Base-by-base conservation (phyloP, 2,797 vertebrate species). In the Chrysocyon brachyurus region DNA sequence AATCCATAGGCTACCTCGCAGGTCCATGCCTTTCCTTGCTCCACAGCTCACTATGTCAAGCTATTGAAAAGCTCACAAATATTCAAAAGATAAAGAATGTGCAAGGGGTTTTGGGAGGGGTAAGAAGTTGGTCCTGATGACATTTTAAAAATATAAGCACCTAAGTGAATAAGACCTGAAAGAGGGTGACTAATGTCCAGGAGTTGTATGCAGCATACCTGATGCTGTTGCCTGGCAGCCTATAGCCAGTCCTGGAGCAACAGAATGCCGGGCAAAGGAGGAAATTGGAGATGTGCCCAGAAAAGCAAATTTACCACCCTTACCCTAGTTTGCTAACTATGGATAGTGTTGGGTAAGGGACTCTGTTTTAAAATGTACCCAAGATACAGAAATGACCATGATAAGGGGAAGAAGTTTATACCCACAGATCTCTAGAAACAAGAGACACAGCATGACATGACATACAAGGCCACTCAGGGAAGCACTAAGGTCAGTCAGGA, bases 171-270 rank as follows among this genome's bases (percentile, higher is more conserved):
- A 97, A 96, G 46, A 93, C 31, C 10, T 95, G 94, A 95, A 95
- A 97, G 83, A 96, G 72, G 95, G 54, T 89, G 93, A 94, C 96
- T 97, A 91, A 83, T 94, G 93, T 95, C 97, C 95, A 6, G 59
- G 0, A 6, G 77, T 97, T 89, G 68, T 91, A 92, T 98, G 97
- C 97, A 79, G 79, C 84, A 56, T 92, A 1, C 0, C 97, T 97
- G 96, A 96, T 97, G 97, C 59, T 97, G 96, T 98, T 98, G 98
- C 98, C 95, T 98, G 97, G 98, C 98, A 98, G 97, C 91, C 96
- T 90, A 83, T 22, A 83, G 83, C 95, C 61, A 92, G 96, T 91
- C 94, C 98, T 90, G 88, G 87, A 96, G 73, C 97, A 14, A 22
- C 73, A 79, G 91, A 92, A 56, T 95, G 83, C 57, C 68, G 88